A percentile compares a stretch with the other conserved stretches of the same genome.
phyloP scores from a whole-genome alignment of 92 coral and sea anemone species.

The Palythoa grandis region DNA sequence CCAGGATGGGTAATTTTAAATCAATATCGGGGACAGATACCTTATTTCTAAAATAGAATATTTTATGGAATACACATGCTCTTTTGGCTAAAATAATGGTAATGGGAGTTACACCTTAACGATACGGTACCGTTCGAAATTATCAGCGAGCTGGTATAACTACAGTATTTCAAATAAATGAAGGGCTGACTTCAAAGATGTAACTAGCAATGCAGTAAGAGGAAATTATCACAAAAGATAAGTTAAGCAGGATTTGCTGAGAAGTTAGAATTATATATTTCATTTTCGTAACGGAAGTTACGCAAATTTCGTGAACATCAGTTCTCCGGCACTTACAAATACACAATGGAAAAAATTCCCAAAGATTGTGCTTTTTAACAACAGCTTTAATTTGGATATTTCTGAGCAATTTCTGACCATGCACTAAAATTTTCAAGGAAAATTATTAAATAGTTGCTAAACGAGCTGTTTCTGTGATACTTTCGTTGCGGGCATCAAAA shows the following conservation, averaged over 20 bases:
- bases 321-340: background rate
- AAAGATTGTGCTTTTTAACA: background rate
- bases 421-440: background rate
- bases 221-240: background rate
- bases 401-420: background rate
- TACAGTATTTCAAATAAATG: background rate
- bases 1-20: no score
- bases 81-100: background rate
- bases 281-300: background rate
- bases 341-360: background rate
- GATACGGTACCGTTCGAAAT: background rate
- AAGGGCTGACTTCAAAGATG: background rate
- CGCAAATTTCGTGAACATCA: background rate
- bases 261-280: background rate
- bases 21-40: background rate
- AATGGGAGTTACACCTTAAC: background rate
- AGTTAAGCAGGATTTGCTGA: background rate
- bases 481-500: background rate
- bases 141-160: background rate
- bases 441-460: background rate
- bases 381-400: background rate
- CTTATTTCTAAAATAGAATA: background rate
- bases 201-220: no score
- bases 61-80: background rate
- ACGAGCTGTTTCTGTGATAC: background rate